phyloP scores from a whole-genome alignment of 2,888 invertebrate species.

The Bhutanitis thaidina region DNA sequence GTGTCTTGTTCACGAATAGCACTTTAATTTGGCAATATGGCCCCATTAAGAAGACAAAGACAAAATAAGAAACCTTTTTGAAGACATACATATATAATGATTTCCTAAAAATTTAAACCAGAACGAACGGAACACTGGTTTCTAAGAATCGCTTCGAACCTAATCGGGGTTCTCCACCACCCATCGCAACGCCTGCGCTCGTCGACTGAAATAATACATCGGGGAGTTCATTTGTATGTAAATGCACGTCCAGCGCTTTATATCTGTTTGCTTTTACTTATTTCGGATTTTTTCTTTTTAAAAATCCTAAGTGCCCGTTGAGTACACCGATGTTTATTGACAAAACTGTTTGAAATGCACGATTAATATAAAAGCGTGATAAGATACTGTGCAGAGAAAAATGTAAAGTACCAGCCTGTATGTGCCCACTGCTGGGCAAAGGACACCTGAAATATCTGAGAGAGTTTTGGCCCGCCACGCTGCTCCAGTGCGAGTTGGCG shows the following conservation, averaged over 20 bases:
- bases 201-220: slow-evolving; percentile 42
- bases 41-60: no score
- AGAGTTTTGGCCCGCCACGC: no score
- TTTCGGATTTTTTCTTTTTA: slow-evolving; percentile 41
- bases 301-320: slow-evolving; percentile 10
- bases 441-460: no score
- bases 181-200: not conserved
- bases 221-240: slow-evolving; percentile 67
- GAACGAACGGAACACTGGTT: not conserved
- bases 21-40: no score
- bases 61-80: no score
- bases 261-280: slow-evolving; percentile 58
- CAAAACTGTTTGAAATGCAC: not conserved
- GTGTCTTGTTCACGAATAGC: no score
- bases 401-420: no score
- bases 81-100: no score
- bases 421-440: no score
- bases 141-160: not conserved
- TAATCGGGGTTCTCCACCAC: slow-evolving; percentile 8
- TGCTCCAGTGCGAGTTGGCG: no score
- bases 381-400: no score
- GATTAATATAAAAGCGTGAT: no score
- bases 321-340: slow-evolving; percentile 10
- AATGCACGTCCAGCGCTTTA: slow-evolving; percentile 59
- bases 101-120: not conserved